Evolutionary conservation across 2,113 vertebrate genomes (phyloP).

Genomic region (Silurus meridionalis): DNA sequence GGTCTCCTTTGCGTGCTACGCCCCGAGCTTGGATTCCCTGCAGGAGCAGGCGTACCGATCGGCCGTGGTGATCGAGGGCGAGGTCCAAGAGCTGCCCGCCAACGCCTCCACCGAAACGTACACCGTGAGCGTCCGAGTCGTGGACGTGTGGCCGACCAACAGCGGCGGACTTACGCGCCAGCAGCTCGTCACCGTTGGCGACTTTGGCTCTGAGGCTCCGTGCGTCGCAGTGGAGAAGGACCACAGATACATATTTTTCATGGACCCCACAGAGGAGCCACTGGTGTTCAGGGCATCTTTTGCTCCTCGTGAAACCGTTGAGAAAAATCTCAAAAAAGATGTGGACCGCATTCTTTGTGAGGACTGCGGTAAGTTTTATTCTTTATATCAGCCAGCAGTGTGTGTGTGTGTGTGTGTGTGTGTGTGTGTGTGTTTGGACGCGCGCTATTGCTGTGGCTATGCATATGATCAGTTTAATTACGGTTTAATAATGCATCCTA

Average conservation of each 20-base stretch:
- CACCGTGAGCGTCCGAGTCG: slow-evolving; percentile 88
- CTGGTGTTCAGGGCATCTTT: slow-evolving; percentile 89
- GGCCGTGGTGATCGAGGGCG: slow-evolving; percentile 95
- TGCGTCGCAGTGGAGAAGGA: slow-evolving; percentile 88
- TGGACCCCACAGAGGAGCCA: slow-evolving; percentile 91
- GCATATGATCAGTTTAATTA: slow-evolving; percentile 31
- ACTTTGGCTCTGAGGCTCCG: slow-evolving; percentile 85
- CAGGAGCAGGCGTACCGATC: slow-evolving; percentile 94
- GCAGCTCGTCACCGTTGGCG: slow-evolving; percentile 94
- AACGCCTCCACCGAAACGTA: slow-evolving; percentile 84
- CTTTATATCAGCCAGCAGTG: slow-evolving; percentile 53
- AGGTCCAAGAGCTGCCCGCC: slow-evolving; percentile 86
- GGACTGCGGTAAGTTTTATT: slow-evolving; percentile 90
- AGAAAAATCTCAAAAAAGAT: slow-evolving; percentile 92
- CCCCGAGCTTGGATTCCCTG: slow-evolving; percentile 92
- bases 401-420: slow-evolving; percentile 5
- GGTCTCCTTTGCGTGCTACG: slow-evolving; percentile 95
- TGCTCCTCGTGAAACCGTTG: slow-evolving; percentile 86
- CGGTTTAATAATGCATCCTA: slow-evolving; percentile 9
- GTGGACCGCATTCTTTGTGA: slow-evolving; percentile 91
- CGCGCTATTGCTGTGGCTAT: slow-evolving; percentile 61
- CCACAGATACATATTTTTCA: slow-evolving; percentile 96
- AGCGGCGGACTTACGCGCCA: slow-evolving; percentile 91
- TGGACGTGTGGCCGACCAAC: slow-evolving; percentile 93
- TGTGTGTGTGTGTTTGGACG: slow-evolving; percentile 42